Percentiles rank a stretch among this genome's conserved stretches.
Conservation (phyloP, 2,113 vertebrate species). For the Siniperca chuatsi region DNA sequence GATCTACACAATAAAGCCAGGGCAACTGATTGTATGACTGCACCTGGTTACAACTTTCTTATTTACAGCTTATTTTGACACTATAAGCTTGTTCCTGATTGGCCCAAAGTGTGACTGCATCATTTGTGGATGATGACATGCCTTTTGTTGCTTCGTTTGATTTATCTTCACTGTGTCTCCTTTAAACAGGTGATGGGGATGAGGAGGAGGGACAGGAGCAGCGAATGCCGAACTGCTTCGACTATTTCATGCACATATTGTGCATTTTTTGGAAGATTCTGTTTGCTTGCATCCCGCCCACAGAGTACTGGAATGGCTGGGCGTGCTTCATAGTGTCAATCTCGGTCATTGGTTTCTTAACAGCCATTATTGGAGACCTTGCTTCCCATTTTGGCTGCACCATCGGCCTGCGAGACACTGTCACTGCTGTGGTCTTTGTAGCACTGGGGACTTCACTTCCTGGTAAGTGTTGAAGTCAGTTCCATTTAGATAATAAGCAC, state of each 20-base stretch:
- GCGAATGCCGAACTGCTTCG: slow-evolving; percentile 88
- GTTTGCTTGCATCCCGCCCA: slow-evolving; percentile 92
- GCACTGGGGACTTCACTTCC: slow-evolving; percentile 94
- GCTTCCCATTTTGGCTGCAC: slow-evolving; percentile 97
- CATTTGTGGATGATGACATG: neutral
- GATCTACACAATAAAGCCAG: no score
- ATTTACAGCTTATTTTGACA: neutral
- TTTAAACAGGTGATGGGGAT: slow-evolving; percentile 87
- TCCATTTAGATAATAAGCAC: neutral
- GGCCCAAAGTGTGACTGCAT: neutral
- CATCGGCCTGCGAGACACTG: slow-evolving; percentile 90
- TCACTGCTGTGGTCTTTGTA: slow-evolving; percentile 94
- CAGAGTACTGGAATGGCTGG: slow-evolving; percentile 93
- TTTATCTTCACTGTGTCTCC: slow-evolving; percentile 2
- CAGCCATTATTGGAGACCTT: slow-evolving; percentile 92
- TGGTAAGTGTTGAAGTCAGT: slow-evolving; percentile 76
- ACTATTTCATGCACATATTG: slow-evolving; percentile 94
- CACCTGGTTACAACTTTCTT: neutral
- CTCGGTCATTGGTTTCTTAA: slow-evolving; percentile 88
- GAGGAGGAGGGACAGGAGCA: slow-evolving; percentile 87
- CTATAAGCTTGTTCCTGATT: neutral
- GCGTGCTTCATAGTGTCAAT: slow-evolving; percentile 92
- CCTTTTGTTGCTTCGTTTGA: neutral
- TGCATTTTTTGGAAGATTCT: slow-evolving; percentile 94
- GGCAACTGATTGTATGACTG: neutral